These are phyloP conservation scores for Proteles cristata DNA, from an alignment of 2,113 vertebrate species.

Conservation along the genomic window DNA sequence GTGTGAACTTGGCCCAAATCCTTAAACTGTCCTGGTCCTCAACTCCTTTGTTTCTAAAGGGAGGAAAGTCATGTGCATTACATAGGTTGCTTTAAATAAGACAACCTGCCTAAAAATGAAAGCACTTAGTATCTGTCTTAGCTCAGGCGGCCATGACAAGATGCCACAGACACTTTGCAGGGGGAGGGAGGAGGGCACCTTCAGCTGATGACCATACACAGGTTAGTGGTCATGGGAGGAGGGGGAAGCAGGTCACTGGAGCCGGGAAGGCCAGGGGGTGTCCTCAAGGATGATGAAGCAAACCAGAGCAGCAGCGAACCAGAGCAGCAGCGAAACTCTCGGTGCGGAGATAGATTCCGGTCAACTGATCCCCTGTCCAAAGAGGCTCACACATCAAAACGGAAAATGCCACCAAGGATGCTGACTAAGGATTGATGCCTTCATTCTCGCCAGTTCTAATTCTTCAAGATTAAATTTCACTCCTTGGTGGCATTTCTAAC, in stretches of 20 bases:
- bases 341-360: neutral
- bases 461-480: neutral
- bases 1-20: neutral
- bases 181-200: neutral
- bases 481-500: neutral
- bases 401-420: neutral
- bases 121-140: neutral
- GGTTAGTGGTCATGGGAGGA: neutral
- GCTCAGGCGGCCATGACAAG: neutral
- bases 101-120: neutral
- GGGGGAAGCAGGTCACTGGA: neutral
- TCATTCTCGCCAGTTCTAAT: neutral
- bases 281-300: neutral
- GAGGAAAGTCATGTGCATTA: neutral
- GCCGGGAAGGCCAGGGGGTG: neutral
- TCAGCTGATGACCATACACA: neutral
- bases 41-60: neutral
- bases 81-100: neutral
- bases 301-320: neutral
- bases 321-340: neutral
- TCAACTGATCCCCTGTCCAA: neutral
- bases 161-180: neutral
- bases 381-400: neutral
- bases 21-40: neutral
- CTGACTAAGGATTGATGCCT: neutral